Base-by-base conservation (phyloP, 2,888 invertebrate genomes). In the Cordilura impudica region DNA sequence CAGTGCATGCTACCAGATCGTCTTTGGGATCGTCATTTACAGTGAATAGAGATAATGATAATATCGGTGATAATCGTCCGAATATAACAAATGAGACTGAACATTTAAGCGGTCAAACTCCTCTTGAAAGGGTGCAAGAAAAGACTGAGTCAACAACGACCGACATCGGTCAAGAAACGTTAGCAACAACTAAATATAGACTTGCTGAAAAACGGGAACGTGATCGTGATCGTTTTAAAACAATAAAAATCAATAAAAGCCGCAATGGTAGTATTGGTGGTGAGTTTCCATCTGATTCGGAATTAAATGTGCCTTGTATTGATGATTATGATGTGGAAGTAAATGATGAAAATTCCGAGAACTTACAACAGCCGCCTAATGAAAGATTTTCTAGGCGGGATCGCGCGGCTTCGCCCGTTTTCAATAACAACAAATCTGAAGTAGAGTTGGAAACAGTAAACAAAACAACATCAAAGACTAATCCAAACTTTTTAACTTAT, bases 211-310 rank as follows among this genome's bases (percentile, higher is more conserved):
- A 87, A 56, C 87, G 88, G 14, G 86, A 85, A 61, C 84, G 87
- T 14, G 88, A 90, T 84, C 88, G 89, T 12, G 89, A 90, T 79
- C 88, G 90, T 21, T 90, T 90, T 71, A 90, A 89, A 83, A 90
- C 90, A n/a, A 90, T 89, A 70, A 87, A 89, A 83, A 87, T 90
- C 66, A 86, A 86, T 19, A 88, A 86, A 60, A 81, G 81, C 66
- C 83, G 84, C 19, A 76, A 45, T 31, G 54, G 31, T 56, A n/a
- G n/a, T n/a, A n/a, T n/a, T n/a, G 72, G 47, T 16, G 74, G 54
- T 19, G 58, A 69, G 31, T 43, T 66, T 21, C 74, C 63, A n/a
- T 19, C 81, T 65, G 81, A 72, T 79, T 81, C 73, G 56, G 85
- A 86, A 71, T 84, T 89, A 77, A 85, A 87, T 85, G 88, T 89